Evolutionary conservation across 2,888 invertebrate species (phyloP), one percentile per base, ranked within the genome.

Genomic region (Dysmachus trigonus): DNA sequence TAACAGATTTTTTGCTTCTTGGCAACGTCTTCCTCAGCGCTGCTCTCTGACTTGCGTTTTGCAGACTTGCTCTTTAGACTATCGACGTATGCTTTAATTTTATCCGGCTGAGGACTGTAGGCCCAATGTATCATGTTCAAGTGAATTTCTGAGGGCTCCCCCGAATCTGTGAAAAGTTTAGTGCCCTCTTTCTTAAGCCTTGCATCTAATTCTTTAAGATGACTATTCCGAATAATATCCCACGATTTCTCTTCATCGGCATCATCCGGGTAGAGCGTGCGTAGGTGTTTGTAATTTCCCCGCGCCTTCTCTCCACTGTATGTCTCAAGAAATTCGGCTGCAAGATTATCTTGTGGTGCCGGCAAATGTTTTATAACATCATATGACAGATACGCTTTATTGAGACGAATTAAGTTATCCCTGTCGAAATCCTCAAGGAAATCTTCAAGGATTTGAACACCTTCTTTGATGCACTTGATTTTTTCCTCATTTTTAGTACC

Each of bases 401-500:
- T 96, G 89, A 95, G 94, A 88, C 94, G 94, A 41, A 95, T 94
- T 86, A 94, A 91, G 89, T 95, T 95, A 88, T 94, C 93, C 0
- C 93, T 93, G 88, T 96, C 96, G 90, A 95, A 96, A 88, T 95
- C 95, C 86, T 95, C 95, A 0, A 96, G 92, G 92, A 96, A 96
- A 88, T 95, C 93, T 89, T 96, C 96, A 88, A 96, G 94, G 8
- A 95, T 92, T 33, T 94, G 91, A 81, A 96, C 93, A 0, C 96
- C 96, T 88, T 95, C 95, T 88, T 95, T 95, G 87, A 96, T 95
- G 89, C 96, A 95, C 86, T 94, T 93, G 6, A 96, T 92, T 90
- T 96, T 96, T 18, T 95, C 95, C 89, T 96, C 95, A 89, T 96
- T 96, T 88, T 95, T 95, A 0, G 96, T 96, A 84, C 95, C 95